Evolutionary conservation across 2,113 vertebrate species (phyloP), one percentile per base, ranked within the genome.

Genomic region (Xiphias gladius): DNA sequence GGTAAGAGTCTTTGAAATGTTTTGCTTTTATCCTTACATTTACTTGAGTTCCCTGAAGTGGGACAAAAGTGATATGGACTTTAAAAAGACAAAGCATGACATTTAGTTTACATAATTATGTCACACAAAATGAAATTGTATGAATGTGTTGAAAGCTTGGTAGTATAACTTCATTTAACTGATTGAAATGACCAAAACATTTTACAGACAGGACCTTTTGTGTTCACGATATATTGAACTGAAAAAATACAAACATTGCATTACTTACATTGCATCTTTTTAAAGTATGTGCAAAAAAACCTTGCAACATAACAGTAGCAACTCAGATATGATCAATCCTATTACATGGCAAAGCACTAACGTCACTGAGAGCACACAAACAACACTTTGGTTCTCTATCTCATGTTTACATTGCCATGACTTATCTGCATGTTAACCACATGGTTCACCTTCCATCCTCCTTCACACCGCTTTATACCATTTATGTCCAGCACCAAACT

Each of bases 1-100:
- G 68, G 41, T 17, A 22, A 3, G 22, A 43, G 50, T 73, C 77
- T 78, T 86, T 88, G 76, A 88, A 61, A 37, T 65, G 5, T 14
- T 71, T 57, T 70, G n/a, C 78, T 86, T 90, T 88, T 43, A 85
- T 83, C 68, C 71, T 73, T 32, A 43, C 83, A 61, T 85, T 88
- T 80, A 82, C 80, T 39, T 35, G 41, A 69, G 52, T 64, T 85
- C 55, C 55, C 62, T 41, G 70, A 57, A 82, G 77, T 72, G 66
- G 73, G 58, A 82, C 52, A 76, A 65, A 70, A 62, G 24, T 62
- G 35, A 65, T 35, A n/a, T 59, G 61, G 24, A 43, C 14, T 43
- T 74, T 22, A 19, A 59, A 52, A 73, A 32, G 10, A 61, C 17
- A 63, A 70, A 43, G 30, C 48, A 35, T 20, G 17, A 43, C 7